Evolutionary conservation across 2,797 vertebrate genomes (phyloP).

Genomic region (Loris lydekkerianus): DNA sequence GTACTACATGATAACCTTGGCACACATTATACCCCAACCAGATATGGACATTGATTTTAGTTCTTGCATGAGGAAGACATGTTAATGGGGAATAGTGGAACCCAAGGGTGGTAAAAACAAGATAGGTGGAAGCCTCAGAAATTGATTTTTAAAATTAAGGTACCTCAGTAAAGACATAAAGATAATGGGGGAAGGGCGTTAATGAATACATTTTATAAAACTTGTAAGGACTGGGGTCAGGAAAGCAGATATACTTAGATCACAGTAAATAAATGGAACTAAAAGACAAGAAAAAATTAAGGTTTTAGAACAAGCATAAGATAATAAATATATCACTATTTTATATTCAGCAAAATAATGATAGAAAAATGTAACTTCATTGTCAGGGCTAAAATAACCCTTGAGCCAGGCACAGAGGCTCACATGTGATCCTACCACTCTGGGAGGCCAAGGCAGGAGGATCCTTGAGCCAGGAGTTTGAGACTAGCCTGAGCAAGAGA

Average conservation of each 20-base stretch:
- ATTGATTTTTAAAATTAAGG: neutral
- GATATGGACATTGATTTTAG: neutral
- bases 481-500: neutral
- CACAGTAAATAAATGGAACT: neutral
- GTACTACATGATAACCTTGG: neutral
- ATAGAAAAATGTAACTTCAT: neutral
- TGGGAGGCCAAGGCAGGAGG: neutral
- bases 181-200: neutral
- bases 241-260: neutral
- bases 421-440: neutral
- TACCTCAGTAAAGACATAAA: neutral
- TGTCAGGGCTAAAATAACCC: neutral
- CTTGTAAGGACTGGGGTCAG: neutral
- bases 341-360: neutral
- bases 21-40: neutral
- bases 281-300: neutral
- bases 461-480: neutral
- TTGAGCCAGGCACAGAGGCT: neutral
- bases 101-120: neutral
- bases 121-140: neutral
- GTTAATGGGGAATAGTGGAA: neutral
- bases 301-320: neutral
- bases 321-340: neutral
- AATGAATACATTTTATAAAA: neutral
- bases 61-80: neutral